These are phyloP conservation scores for Cyanistes caeruleus DNA, from an alignment of 2,113 vertebrate species.

Conservation along the genomic window DNA sequence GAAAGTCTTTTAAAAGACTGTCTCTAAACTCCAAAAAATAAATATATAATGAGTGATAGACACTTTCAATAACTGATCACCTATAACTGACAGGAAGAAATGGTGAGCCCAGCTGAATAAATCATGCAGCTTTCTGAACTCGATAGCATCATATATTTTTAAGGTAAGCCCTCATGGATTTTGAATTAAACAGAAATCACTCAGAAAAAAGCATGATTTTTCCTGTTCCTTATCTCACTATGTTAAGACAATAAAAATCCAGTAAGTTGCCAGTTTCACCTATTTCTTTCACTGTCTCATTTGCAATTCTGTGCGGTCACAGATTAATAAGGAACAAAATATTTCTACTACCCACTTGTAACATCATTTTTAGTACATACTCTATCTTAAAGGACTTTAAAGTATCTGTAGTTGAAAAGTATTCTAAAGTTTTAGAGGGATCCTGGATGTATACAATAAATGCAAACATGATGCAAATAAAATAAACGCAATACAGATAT, in stretches of 20 bases:
- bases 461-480: neutral
- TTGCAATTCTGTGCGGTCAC: neutral
- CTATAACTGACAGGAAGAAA: constrained; percentile 2
- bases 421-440: neutral
- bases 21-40: neutral
- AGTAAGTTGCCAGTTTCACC: neutral
- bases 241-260: neutral
- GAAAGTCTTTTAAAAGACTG: neutral
- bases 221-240: neutral
- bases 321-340: neutral
- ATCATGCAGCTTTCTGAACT: constrained; percentile 11
- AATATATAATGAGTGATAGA: neutral
- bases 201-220: neutral
- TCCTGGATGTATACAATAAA: neutral
- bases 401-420: neutral
- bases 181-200: neutral
- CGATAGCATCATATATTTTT: neutral
- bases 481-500: neutral
- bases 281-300: neutral
- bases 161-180: neutral
- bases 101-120: neutral
- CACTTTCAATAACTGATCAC: neutral
- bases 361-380: neutral
- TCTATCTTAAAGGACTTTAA: neutral
- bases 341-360: neutral